Evolutionary conservation across 2,797 vertebrate species (phyloP), one percentile per base, ranked within the genome.

Genomic region (Eurystomus glaucurus): DNA sequence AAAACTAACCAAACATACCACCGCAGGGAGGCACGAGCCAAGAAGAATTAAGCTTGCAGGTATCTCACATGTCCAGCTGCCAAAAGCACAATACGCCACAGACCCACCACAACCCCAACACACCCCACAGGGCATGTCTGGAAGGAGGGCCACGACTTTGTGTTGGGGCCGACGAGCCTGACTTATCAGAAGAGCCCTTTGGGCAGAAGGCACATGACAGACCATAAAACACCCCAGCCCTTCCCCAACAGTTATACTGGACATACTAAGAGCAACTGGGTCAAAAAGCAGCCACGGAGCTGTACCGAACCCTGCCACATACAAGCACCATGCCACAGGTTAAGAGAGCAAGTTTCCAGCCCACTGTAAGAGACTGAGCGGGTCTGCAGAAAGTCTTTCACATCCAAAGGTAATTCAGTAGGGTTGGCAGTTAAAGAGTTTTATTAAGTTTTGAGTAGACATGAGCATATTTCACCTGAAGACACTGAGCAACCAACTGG

Each of bases 91-190:
- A 26, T 37, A 37, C 9, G 35, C 35, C 52, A 18, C 0, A 11
- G 23, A 39, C 46, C 35, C 50, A 51, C 2, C 25, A 3, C 22
- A 22, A 2, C 3, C 13, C 23, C 80, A 43, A 9, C 0, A 4
- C 60, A 9, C 22, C 3, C 4, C 2, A 7, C 0, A 0, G 1
- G 22, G 13, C 4, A 1, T 1, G 0, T 1, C 28, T 26, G 39
- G 19, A 65, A 60, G 62, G 39, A 58, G 20, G 19, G 52, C 62
- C 7, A 4, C 2, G 33, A 31, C 29, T 54, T n/a, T 0, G 1
- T 3, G 4, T 1, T 11, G 54, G 41, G 48, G 37, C 20, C 43
- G 2, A 0, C 1, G 14, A 50, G 31, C 3, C 1, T 3, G 14
- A 18, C 17, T 19, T 10, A 9, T 10, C 43, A 23, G 37, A 43